A percentile compares a stretch with the other conserved stretches of the same genome.
Conservation (phyloP, 2,797 vertebrate species). For the Borostomias antarcticus region DNA sequence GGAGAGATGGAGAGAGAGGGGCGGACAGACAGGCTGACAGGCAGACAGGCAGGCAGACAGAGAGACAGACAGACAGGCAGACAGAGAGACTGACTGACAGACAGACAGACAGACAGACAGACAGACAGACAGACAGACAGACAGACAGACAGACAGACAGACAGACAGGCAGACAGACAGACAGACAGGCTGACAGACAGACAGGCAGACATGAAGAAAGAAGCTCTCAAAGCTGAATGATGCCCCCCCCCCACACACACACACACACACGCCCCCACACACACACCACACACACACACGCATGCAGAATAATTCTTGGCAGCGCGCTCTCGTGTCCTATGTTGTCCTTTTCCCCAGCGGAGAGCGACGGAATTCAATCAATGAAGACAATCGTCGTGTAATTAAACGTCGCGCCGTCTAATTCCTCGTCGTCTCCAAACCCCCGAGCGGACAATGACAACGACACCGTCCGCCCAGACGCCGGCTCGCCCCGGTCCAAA, state of each 20-base stretch:
- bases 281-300: constrained; percentile 1
- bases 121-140: not conserved
- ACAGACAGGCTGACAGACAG: too few species aligned
- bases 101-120: not conserved
- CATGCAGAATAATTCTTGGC: too few species aligned
- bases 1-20: constrained; percentile 80
- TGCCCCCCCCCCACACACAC: not conserved
- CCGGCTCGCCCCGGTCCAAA: constrained; percentile 56
- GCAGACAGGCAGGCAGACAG: constrained; percentile 48
- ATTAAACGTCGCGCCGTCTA: constrained; percentile 65
- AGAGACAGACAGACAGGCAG: not conserved
- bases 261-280: not conserved
- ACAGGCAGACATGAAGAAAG: not conserved
- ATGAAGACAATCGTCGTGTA: constrained; percentile 62
- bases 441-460: constrained; percentile 58
- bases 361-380: constrained; percentile 65
- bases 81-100: not conserved
- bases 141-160: not conserved
- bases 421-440: constrained; percentile 55
- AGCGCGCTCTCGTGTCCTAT: not conserved
- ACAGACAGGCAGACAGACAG: not conserved
- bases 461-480: constrained; percentile 35
- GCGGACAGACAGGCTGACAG: constrained; percentile 76
- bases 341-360: constrained; percentile 20
- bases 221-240: not conserved